Base-by-base conservation (phyloP, 1,140 invertebrate genomes). In the Lucilia sericata region DNA sequence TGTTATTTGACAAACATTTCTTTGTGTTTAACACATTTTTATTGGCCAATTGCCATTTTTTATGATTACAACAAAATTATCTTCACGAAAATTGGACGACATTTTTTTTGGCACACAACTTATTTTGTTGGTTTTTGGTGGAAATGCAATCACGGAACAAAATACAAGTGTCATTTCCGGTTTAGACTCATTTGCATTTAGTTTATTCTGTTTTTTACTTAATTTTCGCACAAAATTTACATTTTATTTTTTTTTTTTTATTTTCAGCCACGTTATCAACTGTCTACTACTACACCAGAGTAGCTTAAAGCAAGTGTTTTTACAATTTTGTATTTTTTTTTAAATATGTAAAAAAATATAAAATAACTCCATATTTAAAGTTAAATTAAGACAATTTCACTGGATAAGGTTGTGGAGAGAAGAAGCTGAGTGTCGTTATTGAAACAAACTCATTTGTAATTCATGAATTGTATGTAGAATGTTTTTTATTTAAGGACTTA, bases 81-180 rank as follows among this genome's bases (percentile, higher is more conserved):
- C 51, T 55, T 12, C 5, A 12, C 2, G 7, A 55, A 55, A 55
- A 55, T 8, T 4, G 13, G 51, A 14, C 8, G 1, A 55, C 42
- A 42, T 8, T 8, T 55, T 55, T 55, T 14, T n/a, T 55, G 51
- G 51, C 51, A 55, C 4, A 12, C 30, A 30, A 30, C 3, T 30
- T 36, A 36, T 42, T 42, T 42, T 42, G 42, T 42, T 42, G 42
- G 2, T 42, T 75, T 21, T 8, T 25, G 10, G 74, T 8, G 7
- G 9, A 13, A 75, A 75, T 75, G 74, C 74, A 75, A 75, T 75
- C 74, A 75, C 30, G 30, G 30, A 34, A 75, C 74, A 75, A 75
- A 75, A 75, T 75, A 75, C 74, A 75, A 75, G 74, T 75, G 74
- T 75, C 74, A 75, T 30, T 75, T 75, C 74, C 74, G 74, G 74